These are phyloP conservation scores for Stigmatopora nigra DNA, from an alignment of 2,113 vertebrate genomes.

Conservation along the genomic window DNA sequence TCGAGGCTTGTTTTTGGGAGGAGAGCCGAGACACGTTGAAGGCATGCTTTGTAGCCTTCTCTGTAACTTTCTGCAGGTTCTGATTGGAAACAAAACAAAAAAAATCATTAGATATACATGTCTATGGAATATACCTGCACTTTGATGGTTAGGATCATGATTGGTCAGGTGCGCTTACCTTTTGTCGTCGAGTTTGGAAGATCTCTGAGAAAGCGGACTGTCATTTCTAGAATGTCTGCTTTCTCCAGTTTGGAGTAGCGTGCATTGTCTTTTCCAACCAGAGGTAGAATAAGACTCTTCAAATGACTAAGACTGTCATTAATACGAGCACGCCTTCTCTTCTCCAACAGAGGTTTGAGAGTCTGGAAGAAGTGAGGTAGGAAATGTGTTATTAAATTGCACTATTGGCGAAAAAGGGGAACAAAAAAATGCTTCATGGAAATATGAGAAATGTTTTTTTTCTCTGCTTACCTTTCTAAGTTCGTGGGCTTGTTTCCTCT, in stretches of 20 bases:
- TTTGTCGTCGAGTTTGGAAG: constrained; percentile 59
- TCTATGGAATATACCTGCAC: neutral
- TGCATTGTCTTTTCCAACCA: constrained; percentile 79
- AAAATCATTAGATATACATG: neutral
- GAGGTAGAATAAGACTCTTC: constrained; percentile 78
- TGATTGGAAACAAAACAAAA: constrained; percentile 10
- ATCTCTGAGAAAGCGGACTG: constrained; percentile 80
- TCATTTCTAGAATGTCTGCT: constrained; percentile 88
- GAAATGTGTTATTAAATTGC: constrained; percentile 21
- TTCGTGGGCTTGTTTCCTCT: constrained; percentile 70
- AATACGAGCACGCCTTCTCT: constrained; percentile 78
- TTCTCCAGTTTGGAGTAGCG: constrained; percentile 84
- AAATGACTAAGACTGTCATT: constrained; percentile 80
- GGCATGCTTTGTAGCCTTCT: constrained; percentile 79
- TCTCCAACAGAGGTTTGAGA: constrained; percentile 80
- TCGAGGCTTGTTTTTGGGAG: constrained; percentile 68
- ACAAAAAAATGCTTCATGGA: neutral
- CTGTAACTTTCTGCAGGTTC: constrained; percentile 71
- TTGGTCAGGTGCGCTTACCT: constrained; percentile 53
- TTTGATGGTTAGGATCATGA: neutral
- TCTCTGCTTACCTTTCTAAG: constrained; percentile 71
- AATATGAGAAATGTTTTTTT: neutral
- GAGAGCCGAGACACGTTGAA: constrained; percentile 71
- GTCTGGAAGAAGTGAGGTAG: constrained; percentile 54
- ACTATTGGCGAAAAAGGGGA: neutral